Evolutionary conservation across 1,140 invertebrate genomes (phyloP).

Genomic region (Cylas formicarius): DNA sequence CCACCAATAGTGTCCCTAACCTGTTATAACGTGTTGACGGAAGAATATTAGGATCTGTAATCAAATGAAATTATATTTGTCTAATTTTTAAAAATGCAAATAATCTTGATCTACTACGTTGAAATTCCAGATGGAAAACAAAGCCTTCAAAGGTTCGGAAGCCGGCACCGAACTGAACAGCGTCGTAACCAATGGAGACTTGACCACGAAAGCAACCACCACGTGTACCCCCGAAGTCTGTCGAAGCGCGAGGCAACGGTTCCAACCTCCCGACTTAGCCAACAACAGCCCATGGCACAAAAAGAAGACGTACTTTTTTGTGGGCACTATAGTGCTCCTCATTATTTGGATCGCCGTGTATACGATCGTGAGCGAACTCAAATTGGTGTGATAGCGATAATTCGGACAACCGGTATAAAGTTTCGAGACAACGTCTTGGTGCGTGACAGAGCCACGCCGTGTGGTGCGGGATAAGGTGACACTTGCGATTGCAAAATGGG

Average conservation of each 20-base stretch:
- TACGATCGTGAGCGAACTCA: conserved; percentile 23
- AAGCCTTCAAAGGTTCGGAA: conserved; percentile 22
- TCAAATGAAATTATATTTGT: too few species aligned
- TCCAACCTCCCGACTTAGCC: conserved; percentile 33
- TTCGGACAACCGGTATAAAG: too few species aligned
- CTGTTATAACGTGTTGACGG: too few species aligned
- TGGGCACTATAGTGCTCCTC: conserved; percentile 42
- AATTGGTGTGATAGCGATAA: conserved; percentile 21
- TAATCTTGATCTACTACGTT: too few species aligned
- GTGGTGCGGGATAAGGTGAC: too few species aligned
- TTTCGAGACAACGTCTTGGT: too few species aligned
- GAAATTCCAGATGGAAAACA: conserved; percentile 30
- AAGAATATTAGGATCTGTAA: too few species aligned
- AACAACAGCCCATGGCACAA: conserved; percentile 48
- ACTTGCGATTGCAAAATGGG: too few species aligned
- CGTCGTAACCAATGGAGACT: conserved; percentile 18
- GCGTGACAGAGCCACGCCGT: too few species aligned
- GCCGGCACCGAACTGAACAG: conserved; percentile 30
- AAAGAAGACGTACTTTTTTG: conserved; percentile 45
- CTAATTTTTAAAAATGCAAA: too few species aligned
- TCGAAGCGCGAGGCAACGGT: conserved; percentile 31
- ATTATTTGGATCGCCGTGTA: conserved; percentile 47
- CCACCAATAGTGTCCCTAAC: too few species aligned
- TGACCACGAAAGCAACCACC: conserved; percentile 19
- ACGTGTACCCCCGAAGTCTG: conserved; percentile 37